These are phyloP conservation scores for Medauroidea extradentata DNA, from an alignment of 1,140 invertebrate genomes.

Conservation along the genomic window DNA sequence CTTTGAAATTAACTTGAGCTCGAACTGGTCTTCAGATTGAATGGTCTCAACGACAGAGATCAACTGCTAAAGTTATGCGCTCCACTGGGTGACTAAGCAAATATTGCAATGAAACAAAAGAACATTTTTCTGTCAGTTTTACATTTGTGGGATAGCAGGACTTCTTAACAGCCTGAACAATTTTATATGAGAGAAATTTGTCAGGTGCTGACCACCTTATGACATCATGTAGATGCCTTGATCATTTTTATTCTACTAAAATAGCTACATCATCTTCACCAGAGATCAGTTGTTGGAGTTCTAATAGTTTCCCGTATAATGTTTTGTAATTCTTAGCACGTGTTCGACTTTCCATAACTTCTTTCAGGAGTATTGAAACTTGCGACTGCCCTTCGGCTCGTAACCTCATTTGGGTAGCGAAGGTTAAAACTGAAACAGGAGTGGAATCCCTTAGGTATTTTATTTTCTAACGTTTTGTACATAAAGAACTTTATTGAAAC, in stretches of 20 bases:
- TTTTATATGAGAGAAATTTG: slow-evolving; percentile 8
- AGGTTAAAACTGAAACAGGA: too few relatives aligned
- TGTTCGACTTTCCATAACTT: too few relatives aligned
- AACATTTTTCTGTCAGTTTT: slow-evolving; percentile 8
- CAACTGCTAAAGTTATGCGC: slow-evolving; percentile 1
- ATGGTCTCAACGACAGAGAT: neutral
- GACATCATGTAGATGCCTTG: slow-evolving; percentile 10
- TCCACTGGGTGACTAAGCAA: slow-evolving; percentile 13
- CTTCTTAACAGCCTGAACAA: too few relatives aligned
- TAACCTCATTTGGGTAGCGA: too few relatives aligned
- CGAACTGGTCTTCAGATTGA: neutral
- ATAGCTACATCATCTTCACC: slow-evolving; percentile 8
- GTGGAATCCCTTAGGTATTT: too few relatives aligned
- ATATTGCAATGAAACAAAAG: slow-evolving; percentile 13
- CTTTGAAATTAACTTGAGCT: slow-evolving; percentile 4
- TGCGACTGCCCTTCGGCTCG: too few relatives aligned
- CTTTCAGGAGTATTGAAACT: too few relatives aligned
- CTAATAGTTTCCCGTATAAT: neutral
- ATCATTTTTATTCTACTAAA: slow-evolving; percentile 9
- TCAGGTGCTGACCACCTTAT: slow-evolving; percentile 10
- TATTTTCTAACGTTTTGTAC: too few relatives aligned
- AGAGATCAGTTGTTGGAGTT: neutral
- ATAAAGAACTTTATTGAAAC: too few relatives aligned
- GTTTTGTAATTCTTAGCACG: too few relatives aligned
- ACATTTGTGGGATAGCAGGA: slow-evolving; percentile 4